Evolutionary conservation across 1,140 invertebrate genomes (phyloP).

Genomic region (silkworm (Bombyx mori)): ASM3026992v2 NC_085111.1:4481501-4482000

Average conservation of each 20-base stretch:
- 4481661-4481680: constrained; percentile 48
- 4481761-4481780: constrained; percentile 8
- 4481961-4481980: too few species aligned
- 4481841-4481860: too few species aligned
- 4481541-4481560: too few species aligned
- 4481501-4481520: constrained; percentile 37
- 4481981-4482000: too few species aligned
- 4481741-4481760: not conserved
- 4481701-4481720: constrained; percentile 37
- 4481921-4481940: constrained; percentile 57
- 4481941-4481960: constrained; percentile 13
- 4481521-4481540: constrained; percentile 4
- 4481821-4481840: too few species aligned
- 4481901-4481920: constrained; percentile 51
- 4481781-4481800: too few species aligned
- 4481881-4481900: constrained; percentile 34
- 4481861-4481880: constrained; percentile 3
- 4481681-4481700: constrained; percentile 53
- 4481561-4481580: constrained; percentile 17
- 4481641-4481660: constrained; percentile 54
- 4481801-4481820: too few species aligned
- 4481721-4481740: constrained; percentile 6
- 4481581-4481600: constrained; percentile 47
- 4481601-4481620: constrained; percentile 67
- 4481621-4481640: constrained; percentile 52